Evolutionary conservation across 2,888 invertebrate species (phyloP).

Genomic region (Eupithecia insigniata): DNA sequence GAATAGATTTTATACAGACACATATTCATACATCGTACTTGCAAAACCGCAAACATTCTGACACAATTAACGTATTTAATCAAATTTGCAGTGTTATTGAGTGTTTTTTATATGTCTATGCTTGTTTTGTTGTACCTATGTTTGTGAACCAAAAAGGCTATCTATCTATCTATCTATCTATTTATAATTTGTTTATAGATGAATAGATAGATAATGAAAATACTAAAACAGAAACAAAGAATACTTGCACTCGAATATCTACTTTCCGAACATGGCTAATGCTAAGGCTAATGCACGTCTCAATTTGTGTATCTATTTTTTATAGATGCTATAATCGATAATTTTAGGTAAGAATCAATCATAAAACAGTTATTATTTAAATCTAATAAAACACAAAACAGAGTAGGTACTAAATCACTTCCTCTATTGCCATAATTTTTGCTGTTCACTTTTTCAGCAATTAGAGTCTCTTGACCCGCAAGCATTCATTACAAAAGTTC

Average conservation of each 20-base stretch:
- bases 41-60: too few relatives aligned
- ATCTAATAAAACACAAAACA: not conserved
- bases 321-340: not conserved
- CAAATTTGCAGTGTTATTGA: not conserved
- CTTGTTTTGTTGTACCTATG: too few relatives aligned
- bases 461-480: conserved; percentile 49
- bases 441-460: conserved; percentile 49
- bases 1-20: too few relatives aligned
- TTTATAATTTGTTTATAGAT: not conserved
- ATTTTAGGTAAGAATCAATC: not conserved
- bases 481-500: not conserved
- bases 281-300: not conserved
- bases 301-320: not conserved
- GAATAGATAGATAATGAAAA: not conserved
- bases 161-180: too few relatives aligned
- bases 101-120: too few relatives aligned
- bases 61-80: too few relatives aligned
- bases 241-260: not conserved
- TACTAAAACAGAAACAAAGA: not conserved
- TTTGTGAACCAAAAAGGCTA: too few relatives aligned
- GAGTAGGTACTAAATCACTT: not conserved
- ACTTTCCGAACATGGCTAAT: not conserved
- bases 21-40: too few relatives aligned
- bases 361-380: not conserved
- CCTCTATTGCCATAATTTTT: conserved; percentile 13